Base-by-base conservation (phyloP, 2,113 vertebrate species). In the Pteronura brasiliensis region DNA sequence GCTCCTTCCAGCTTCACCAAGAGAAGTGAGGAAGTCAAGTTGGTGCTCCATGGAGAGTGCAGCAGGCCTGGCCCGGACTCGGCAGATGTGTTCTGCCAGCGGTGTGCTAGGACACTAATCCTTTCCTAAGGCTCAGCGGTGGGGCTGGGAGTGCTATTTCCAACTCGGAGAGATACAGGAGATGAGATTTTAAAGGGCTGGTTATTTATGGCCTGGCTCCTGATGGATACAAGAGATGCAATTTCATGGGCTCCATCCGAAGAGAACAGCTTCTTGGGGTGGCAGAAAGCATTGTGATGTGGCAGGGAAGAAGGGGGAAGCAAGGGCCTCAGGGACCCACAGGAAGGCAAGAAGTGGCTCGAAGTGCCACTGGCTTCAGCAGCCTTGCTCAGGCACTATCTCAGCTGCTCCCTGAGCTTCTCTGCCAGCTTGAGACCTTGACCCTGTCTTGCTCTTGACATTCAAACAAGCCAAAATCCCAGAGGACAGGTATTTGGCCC, bases 121-220 rank as follows among this genome's bases (percentile, higher is more conserved):
- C 90, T 79, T 85, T 91, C 93, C 92, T 39, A 31, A 74, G 8
- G 85, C 88, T 96, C 0, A 0, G 39, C 55, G 39, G 61, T 7
- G 0, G 93, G 90, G 93, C 90, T 95, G 34, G 52, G 92, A 88
- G 95, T 90, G 96, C 65, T 82, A 74, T 97, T 97, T 97, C 96
- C 92, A 98, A 97, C 93, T 94, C 84, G 0, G 10, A 93, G 93
- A 96, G 95, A 95, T 94, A 96, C 8, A 8, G 69, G 69, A 96
- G 97, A 97, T 96, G 97, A 96, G 96, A 88, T 97, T 98, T 97
- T 97, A 98, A 98, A 97, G 90, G 97, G 97, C 80, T 97, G 61
- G 84, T 97, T 97, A 97, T 97, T 98, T 97, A 98, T 93, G 96
- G 97, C 44, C 90, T 90, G 87, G 92, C 86, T 97, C 86, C 97